Conservation (phyloP, 2,113 vertebrate species). For the Podocnemis expansa region DNA sequence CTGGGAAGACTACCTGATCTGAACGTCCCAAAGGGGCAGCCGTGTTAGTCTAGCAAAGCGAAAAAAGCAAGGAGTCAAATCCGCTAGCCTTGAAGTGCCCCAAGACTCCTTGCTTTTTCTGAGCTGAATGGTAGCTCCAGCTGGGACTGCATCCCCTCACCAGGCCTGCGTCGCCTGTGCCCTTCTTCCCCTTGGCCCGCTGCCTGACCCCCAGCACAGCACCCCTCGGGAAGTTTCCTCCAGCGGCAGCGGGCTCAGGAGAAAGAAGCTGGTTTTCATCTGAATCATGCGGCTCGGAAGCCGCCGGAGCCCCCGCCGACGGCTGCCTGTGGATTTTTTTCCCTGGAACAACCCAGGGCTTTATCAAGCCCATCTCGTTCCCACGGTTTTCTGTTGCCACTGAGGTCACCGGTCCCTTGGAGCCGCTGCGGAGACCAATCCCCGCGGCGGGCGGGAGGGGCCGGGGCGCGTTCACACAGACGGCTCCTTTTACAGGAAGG, state of each 20-base stretch:
- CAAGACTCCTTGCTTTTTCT: too few relatives aligned
- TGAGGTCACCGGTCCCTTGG: conserved; percentile 76
- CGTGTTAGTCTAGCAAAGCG: too few relatives aligned
- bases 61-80: too few relatives aligned
- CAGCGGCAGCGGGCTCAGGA: rapidly evolving
- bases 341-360: conserved; percentile 73
- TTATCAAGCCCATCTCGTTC: conserved; percentile 75
- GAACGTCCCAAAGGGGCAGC: too few relatives aligned
- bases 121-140: too few relatives aligned
- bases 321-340: conserved; percentile 73
- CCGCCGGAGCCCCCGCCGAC: conserved; percentile 28
- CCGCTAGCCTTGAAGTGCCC: too few relatives aligned
- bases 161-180: too few relatives aligned
- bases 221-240: not conserved
- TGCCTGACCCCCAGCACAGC: not conserved
- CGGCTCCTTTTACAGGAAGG: conserved; percentile 63
- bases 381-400: conserved; percentile 77
- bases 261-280: not conserved
- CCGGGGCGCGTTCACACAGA: conserved; percentile 36
- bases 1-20: not conserved
- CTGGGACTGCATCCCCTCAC: too few relatives aligned
- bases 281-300: not conserved
- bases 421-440: conserved; percentile 65
- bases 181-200: rapidly evolving
- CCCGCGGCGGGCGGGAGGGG: not conserved